phyloP scores from a whole-genome alignment of 1,140 invertebrate genomes.

The Caenorhabditis briggsae region DNA sequence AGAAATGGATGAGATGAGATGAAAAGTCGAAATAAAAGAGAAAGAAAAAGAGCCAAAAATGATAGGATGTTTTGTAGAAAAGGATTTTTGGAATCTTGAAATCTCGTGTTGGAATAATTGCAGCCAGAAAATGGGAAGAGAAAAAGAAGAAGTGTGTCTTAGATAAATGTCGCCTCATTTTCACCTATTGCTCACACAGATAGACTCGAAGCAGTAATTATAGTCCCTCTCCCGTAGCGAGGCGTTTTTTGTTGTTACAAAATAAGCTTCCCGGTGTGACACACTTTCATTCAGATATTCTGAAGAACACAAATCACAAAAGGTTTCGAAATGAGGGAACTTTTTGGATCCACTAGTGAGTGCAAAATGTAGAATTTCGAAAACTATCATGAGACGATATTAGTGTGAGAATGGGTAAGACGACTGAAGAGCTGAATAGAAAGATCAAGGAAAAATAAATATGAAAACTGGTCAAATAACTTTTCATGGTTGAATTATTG shows the following conservation, averaged over 20 bases:
- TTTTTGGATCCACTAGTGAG: too few species aligned
- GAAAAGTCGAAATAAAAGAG: background rate
- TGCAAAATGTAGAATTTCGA: too few species aligned
- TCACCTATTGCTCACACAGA: background rate
- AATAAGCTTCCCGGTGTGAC: constrained; percentile 21
- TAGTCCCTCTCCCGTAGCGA: background rate
- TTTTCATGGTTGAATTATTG: too few species aligned
- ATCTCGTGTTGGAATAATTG: background rate
- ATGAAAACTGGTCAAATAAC: too few species aligned
- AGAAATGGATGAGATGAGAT: constrained; percentile 13
- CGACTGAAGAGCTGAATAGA: too few species aligned
- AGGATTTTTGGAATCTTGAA: background rate
- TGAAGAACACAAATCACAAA: background rate
- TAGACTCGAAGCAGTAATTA: background rate
- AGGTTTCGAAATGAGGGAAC: too few species aligned
- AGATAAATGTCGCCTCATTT: constrained; percentile 15
- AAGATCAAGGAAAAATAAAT: too few species aligned
- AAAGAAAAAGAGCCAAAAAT: background rate
- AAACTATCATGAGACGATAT: too few species aligned
- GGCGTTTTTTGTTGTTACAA: background rate
- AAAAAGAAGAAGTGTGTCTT: background rate
- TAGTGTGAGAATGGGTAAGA: too few species aligned
- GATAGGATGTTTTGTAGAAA: constrained; percentile 1
- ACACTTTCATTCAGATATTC: background rate
- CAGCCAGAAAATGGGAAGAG: background rate